Base-by-base conservation (phyloP, 2,888 invertebrate genomes). In the Syrphus vitripennis region DNA sequence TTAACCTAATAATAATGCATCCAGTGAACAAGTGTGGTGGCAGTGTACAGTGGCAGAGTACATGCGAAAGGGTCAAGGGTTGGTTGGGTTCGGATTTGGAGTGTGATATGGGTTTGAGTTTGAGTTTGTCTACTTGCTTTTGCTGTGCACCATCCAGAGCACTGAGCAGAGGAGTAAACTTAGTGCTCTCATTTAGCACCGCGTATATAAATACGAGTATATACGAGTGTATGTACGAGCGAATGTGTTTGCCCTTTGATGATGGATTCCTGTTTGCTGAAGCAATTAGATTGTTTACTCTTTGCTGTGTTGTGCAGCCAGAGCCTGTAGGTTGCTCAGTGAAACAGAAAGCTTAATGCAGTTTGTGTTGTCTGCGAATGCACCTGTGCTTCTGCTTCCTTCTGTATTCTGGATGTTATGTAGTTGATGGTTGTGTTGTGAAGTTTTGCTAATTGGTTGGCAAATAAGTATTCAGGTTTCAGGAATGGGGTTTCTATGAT, bases 261-360 rank as follows among this genome's bases (percentile, higher is more conserved):
- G 86, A 78, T 74, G 72, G 74, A 78, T 82, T 86, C 69, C 29
- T 77, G 70, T 82, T 86, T 86, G 70, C 74, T 21, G 31, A 74
- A 70, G 86, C 57, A 86, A 86, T 86, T 86, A 86, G 86, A 78
- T 82, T 82, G 86, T 82, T 82, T 86, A 65, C 77, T 61, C 63
- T 70, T 75, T 83, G 42, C 55, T 40, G 69, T 45, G 4, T 53
- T 69, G 57, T 78, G 26, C 40, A 21, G 67, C 7, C 45, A 72
- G 55, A 40, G 53, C 34, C 45, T 70, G 69, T 72, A n/a, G 31
- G 72, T 24, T 74, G 70, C 40, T 70, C 57, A 77, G 48, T 70
- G 45, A 21, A 42, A 63, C 55, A 65, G 48, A 55, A 59, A 50
- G 57, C 74, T 63, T 79, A 80, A 83, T 80, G 80, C 83, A 80